These are phyloP conservation scores for Anguilla japonica DNA, from an alignment of 2,113 vertebrate species.

Conservation along the genomic window DNA sequence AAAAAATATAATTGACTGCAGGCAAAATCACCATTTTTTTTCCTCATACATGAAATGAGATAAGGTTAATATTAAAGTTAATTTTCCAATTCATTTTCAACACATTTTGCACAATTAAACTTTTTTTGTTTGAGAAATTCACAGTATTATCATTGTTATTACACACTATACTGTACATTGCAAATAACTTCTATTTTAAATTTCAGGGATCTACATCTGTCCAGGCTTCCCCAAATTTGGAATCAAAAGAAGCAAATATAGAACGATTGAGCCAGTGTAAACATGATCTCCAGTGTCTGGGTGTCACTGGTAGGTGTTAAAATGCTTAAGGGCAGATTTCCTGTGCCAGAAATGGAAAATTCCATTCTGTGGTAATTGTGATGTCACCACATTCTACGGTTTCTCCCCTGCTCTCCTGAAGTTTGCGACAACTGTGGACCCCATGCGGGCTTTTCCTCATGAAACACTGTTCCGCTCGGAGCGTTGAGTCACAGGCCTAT, in stretches of 20 bases:
- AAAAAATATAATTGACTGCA: background rate
- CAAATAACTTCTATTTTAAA: background rate
- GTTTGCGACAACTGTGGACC: slow-evolving; percentile 38
- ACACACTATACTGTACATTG: background rate
- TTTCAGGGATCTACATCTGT: background rate
- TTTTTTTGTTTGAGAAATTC: background rate
- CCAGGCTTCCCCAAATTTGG: background rate
- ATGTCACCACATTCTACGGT: slow-evolving; percentile 56
- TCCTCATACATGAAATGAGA: background rate
- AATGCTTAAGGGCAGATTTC: slow-evolving; percentile 32
- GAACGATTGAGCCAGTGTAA: background rate
- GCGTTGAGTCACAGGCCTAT: slow-evolving; percentile 54
- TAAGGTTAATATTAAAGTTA: slow-evolving; percentile 6
- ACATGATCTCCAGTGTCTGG: background rate
- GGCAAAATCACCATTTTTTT: background rate
- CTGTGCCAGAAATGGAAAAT: slow-evolving; percentile 49
- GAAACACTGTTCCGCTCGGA: slow-evolving; percentile 14
- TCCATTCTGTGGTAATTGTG: slow-evolving; percentile 43
- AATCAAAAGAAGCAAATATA: background rate
- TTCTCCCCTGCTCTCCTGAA: slow-evolving; percentile 46
- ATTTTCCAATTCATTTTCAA: background rate
- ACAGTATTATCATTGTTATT: background rate
- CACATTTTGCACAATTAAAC: background rate
- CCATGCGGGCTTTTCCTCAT: slow-evolving; percentile 7
- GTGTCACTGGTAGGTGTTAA: slow-evolving; percentile 3